phyloP scores from a whole-genome alignment of 1,140 invertebrate species.

The Penaeus vannamei region DNA sequence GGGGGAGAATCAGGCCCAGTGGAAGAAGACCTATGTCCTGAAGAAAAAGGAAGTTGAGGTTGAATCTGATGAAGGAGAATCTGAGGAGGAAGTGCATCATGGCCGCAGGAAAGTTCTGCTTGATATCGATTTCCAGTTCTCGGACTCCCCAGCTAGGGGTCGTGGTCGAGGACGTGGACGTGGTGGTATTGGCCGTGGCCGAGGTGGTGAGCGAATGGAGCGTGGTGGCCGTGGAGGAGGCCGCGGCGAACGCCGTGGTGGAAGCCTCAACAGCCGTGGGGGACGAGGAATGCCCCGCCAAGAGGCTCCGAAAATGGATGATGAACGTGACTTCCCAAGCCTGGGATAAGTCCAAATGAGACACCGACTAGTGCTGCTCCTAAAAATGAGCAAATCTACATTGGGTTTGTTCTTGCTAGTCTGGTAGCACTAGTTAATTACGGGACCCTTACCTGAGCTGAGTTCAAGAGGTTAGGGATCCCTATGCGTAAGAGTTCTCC shows the following conservation, averaged over 20 bases:
- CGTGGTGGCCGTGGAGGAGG: slow-evolving; percentile 69
- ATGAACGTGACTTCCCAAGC: slow-evolving; percentile 95
- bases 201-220: slow-evolving; percentile 70
- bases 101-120: slow-evolving; percentile 89
- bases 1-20: slow-evolving; percentile 90
- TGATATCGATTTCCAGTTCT: slow-evolving; percentile 92
- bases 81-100: slow-evolving; percentile 82
- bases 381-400: background rate
- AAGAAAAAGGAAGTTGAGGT: slow-evolving; percentile 83
- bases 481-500: slow-evolving; percentile 66
- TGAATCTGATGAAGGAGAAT: slow-evolving; percentile 74
- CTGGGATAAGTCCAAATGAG: slow-evolving; percentile 78
- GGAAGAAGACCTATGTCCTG: slow-evolving; percentile 92
- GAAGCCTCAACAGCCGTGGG: slow-evolving; percentile 65
- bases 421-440: slow-evolving; percentile 55
- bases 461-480: slow-evolving; percentile 61
- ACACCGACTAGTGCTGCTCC: slow-evolving; percentile 39
- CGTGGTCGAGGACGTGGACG: slow-evolving; percentile 78
- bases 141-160: slow-evolving; percentile 81
- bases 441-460: slow-evolving; percentile 35
- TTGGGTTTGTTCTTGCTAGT: slow-evolving; percentile 58
- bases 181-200: slow-evolving; percentile 69
- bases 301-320: slow-evolving; percentile 92
- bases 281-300: slow-evolving; percentile 72
- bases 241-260: slow-evolving; percentile 58